Percentiles rank a stretch among this genome's conserved stretches.
Conservation (phyloP, 2,888 invertebrate species). For the Tribolium freemani region DNA sequence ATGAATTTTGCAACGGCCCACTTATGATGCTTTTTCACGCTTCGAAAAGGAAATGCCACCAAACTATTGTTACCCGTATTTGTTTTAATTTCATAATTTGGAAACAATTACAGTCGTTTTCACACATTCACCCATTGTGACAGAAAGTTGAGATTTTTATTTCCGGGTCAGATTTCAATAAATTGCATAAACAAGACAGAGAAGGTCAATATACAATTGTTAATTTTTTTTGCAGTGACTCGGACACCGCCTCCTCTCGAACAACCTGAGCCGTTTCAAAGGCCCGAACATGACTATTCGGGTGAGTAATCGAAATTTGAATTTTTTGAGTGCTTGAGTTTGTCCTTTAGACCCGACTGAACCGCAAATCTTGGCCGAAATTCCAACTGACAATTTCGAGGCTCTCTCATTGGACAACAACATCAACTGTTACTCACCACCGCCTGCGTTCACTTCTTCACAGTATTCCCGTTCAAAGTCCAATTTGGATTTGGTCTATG, state of each 20-base stretch:
- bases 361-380: constrained; percentile 67
- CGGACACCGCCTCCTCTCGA: constrained; percentile 73
- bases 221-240: constrained; percentile 72
- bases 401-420: constrained; percentile 65
- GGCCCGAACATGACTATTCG: constrained; percentile 67
- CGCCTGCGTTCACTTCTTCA: constrained; percentile 54
- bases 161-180: neutral
- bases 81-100: constrained; percentile 1
- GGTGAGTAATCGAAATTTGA: constrained; percentile 48
- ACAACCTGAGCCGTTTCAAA: constrained; percentile 68
- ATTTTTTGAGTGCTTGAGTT: constrained; percentile 6
- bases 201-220: neutral
- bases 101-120: neutral
- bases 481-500: constrained; percentile 66
- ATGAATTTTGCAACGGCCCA: constrained; percentile 10
- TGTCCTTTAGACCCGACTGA: constrained; percentile 67
- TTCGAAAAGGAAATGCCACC: constrained; percentile 2
- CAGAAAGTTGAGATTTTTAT: neutral
- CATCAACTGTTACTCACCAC: constrained; percentile 61
- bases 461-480: constrained; percentile 66
- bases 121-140: neutral
- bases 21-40: constrained; percentile 3
- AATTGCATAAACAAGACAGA: neutral
- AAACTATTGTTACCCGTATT: neutral
- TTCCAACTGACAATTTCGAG: constrained; percentile 61